phyloP scores from a whole-genome alignment of 2,888 invertebrate genomes.

The Amaurobius ferox region DNA sequence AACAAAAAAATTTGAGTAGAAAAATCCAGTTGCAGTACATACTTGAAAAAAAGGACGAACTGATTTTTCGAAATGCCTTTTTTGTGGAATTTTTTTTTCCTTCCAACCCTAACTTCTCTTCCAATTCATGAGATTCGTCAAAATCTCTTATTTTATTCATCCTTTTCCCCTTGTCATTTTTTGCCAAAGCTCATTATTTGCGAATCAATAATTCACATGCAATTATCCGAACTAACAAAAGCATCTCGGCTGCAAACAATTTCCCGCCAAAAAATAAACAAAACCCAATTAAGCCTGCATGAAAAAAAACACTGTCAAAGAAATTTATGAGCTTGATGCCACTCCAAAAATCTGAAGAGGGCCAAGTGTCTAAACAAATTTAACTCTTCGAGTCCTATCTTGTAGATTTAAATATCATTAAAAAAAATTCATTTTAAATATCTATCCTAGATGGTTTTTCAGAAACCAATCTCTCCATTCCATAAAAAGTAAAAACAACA shows the following conservation, averaged over 20 bases:
- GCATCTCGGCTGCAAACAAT: slow-evolving; percentile 14
- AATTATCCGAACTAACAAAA: slow-evolving; percentile 15
- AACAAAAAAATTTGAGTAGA: too few species aligned
- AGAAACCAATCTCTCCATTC: slow-evolving; percentile 13
- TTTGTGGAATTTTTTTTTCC: not conserved
- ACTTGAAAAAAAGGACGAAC: not conserved
- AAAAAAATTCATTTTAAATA: slow-evolving; percentile 15
- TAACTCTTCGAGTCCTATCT: slow-evolving; percentile 19
- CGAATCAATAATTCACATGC: slow-evolving; percentile 14
- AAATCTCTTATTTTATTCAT: slow-evolving; percentile 10
- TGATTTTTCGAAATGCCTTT: not conserved
- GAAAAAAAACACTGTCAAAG: slow-evolving; percentile 6
- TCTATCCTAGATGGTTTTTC: slow-evolving; percentile 16
- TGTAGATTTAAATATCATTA: slow-evolving; percentile 15
- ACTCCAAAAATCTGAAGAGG: slow-evolving; percentile 23
- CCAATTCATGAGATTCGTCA: slow-evolving; percentile 9
- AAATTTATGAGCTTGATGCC: slow-evolving; percentile 13
- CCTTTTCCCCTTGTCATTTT: not conserved
- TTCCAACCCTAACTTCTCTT: not conserved
- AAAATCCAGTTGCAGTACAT: too few species aligned
- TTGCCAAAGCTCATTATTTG: not conserved
- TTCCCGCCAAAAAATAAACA: slow-evolving; percentile 5
- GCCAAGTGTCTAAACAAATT: slow-evolving; percentile 10
- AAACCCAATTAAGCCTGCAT: not conserved
- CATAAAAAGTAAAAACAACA: slow-evolving; percentile 15